Conservation (phyloP, 2,888 invertebrate genomes). For the Eledona agricola region DNA sequence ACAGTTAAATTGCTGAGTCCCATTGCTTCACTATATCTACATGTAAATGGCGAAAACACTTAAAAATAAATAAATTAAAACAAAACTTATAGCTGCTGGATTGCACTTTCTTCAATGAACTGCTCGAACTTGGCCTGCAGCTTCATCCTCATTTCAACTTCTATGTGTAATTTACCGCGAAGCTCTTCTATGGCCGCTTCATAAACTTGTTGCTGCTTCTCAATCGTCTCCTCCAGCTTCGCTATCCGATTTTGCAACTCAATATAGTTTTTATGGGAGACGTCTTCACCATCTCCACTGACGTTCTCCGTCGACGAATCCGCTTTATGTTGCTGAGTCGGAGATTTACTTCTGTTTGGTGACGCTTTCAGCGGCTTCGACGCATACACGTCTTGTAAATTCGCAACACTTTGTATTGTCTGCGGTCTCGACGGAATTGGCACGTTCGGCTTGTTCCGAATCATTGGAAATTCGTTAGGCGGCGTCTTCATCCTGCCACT, state of each 20-base stretch:
- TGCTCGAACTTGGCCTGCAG: conserved; percentile 75
- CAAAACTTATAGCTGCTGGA: conserved; percentile 29
- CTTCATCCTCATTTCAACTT: conserved; percentile 70
- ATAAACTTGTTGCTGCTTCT: conserved; percentile 68
- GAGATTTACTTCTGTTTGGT: conserved; percentile 18
- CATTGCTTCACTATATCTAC: conserved; percentile 9
- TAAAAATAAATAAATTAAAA: conserved; percentile 20
- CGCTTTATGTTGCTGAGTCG: conserved; percentile 20
- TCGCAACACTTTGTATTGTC: conserved; percentile 28
- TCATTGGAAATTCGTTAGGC: conserved; percentile 47
- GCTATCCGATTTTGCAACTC: conserved; percentile 62
- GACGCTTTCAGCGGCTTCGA: conserved; percentile 29
- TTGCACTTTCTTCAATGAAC: conserved; percentile 34
- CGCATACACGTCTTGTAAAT: conserved; percentile 1
- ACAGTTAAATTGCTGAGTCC: conserved; percentile 34
- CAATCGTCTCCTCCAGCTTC: conserved; percentile 68
- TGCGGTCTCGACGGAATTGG: conserved; percentile 31
- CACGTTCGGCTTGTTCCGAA: conserved; percentile 34
- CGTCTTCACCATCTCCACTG: conserved; percentile 35
- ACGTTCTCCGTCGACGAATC: conserved; percentile 14
- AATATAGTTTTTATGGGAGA: conserved; percentile 53
- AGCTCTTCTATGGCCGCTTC: conserved; percentile 73
- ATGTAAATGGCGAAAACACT: conserved; percentile 31
- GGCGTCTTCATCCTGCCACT: conserved; percentile 49
- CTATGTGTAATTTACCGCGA: conserved; percentile 68